These are phyloP conservation scores for Steinernema feltiae DNA, from an alignment of 1,140 invertebrate species.

Conservation along the genomic window DNA sequence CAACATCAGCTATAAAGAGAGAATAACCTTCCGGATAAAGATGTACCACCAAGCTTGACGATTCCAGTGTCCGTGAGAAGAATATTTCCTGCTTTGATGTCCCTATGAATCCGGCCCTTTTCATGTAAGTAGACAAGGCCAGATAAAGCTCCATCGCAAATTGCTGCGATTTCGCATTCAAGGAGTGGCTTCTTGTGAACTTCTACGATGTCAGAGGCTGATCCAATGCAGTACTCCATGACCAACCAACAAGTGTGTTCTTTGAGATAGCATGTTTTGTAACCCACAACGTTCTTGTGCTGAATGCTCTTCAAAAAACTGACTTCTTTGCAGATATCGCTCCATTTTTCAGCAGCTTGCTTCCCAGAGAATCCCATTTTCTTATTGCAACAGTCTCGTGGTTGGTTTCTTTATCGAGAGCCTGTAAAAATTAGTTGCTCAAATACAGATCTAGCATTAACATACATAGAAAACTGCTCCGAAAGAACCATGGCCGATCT, in stretches of 20 bases:
- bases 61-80: slow-evolving; percentile 94
- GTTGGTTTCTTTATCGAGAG: slow-evolving; percentile 80
- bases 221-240: slow-evolving; percentile 99
- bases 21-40: not conserved
- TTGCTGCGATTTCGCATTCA: slow-evolving; percentile 96
- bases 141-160: slow-evolving; percentile 84
- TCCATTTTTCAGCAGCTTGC: slow-evolving; percentile 96
- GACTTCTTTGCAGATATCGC: slow-evolving; percentile 98
- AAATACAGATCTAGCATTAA: slow-evolving; percentile 18
- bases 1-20: slow-evolving; percentile 70
- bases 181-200: slow-evolving; percentile 91
- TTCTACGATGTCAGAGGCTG: slow-evolving; percentile 96
- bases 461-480: slow-evolving; percentile 95
- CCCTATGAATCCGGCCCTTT: slow-evolving; percentile 84
- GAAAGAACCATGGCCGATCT: slow-evolving; percentile 99
- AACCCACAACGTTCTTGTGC: slow-evolving; percentile 95
- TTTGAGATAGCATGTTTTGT: slow-evolving; percentile 93
- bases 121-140: slow-evolving; percentile 89
- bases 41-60: slow-evolving; percentile 74
- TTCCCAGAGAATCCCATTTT: slow-evolving; percentile 99
- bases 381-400: slow-evolving; percentile 93
- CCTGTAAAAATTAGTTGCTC: slow-evolving; percentile 59
- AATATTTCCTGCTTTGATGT: slow-evolving; percentile 97
- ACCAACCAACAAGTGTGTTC: slow-evolving; percentile 98
- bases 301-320: slow-evolving; percentile 69